Percentiles rank a stretch among this genome's conserved stretches.
phyloP scores from a whole-genome alignment of 2,113 vertebrate species.

The Gallinago paraguaiae region DNA sequence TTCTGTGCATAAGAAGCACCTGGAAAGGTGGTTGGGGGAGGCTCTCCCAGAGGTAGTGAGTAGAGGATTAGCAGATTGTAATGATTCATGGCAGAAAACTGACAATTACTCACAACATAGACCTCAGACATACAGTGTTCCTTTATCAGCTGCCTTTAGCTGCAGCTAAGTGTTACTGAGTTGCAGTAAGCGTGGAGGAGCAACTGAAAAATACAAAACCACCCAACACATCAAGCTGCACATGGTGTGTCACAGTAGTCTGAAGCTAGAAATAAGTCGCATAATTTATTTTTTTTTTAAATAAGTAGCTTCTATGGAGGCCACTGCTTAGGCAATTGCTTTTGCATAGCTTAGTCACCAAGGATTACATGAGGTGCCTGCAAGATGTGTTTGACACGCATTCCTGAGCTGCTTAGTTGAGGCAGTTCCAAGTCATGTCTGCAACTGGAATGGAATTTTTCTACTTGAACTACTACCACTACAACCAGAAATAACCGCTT shows the following conservation, averaged over 20 bases:
- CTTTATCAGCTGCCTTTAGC: neutral
- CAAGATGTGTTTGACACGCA: constrained; percentile 50
- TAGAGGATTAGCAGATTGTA: neutral
- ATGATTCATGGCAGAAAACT: neutral
- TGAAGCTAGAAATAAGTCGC: neutral
- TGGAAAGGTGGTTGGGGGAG: neutral
- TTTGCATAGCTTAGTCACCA: constrained; percentile 38
- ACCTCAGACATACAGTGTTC: neutral
- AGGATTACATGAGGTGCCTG: constrained; percentile 8
- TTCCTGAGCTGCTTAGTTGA: constrained; percentile 36
- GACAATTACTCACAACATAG: neutral
- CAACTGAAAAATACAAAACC: neutral
- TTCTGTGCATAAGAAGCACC: neutral
- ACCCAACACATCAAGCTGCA: neutral
- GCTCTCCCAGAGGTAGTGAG: neutral
- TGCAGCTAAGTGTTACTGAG: neutral
- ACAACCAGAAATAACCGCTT: neutral
- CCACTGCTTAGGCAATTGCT: constrained; percentile 5
- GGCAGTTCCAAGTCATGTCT: constrained; percentile 34
- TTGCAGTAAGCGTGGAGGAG: neutral
- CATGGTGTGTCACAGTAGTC: neutral
- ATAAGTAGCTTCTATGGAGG: neutral
- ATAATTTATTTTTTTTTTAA: neutral
- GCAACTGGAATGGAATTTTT: constrained; percentile 32
- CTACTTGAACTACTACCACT: neutral